Evolutionary conservation across 2,888 invertebrate genomes (phyloP), one percentile per base, ranked within the genome.

Genomic region (Papilio gigon): DNA sequence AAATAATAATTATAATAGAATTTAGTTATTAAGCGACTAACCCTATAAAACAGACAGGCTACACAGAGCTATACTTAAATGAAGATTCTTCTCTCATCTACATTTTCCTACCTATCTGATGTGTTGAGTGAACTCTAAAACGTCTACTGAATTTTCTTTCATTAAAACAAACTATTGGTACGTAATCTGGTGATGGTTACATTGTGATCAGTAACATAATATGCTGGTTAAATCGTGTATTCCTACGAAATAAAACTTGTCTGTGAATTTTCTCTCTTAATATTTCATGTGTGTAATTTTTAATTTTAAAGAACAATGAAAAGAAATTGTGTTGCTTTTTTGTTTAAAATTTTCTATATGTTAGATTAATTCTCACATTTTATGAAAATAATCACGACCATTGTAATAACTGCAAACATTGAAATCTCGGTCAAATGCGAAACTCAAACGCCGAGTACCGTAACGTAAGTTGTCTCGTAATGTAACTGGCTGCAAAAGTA

Each of bases 371-470:
- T 44, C 44, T 44, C 44, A 44, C 12, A 3, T 27, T 25, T 14
- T 27, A 14, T 50, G 12, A 47, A 47, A 47, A n/a, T n/a, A 47
- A 8, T n/a, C 44, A 47, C 9, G 3, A 50, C 50, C 50, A 14
- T 27, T 27, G 14, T 27, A 27, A 14, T 20, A 59, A 59, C 37
- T 59, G 59, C 33, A 37, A 59, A 37, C 1, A 59, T 37, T 22
- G 22, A 59, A 59, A 59, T 37, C 22, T 59, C 59, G 59, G 59
- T 59, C 59, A 37, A 59, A 59, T 59, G 22, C 20, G 22, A 50
- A 25, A 25, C 50, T 25, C 4, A 25, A 25, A 50, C 50, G 2
- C 22, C 22, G 25, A 50, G 27, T 50, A 50, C 14, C 5, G 50
- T 27, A 50, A 50, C 50, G 25, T 27, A 50, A 50, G 25, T 27